Conservation (phyloP, 2,797 vertebrate genomes). For the Mormyrops boulengeri region DNA sequence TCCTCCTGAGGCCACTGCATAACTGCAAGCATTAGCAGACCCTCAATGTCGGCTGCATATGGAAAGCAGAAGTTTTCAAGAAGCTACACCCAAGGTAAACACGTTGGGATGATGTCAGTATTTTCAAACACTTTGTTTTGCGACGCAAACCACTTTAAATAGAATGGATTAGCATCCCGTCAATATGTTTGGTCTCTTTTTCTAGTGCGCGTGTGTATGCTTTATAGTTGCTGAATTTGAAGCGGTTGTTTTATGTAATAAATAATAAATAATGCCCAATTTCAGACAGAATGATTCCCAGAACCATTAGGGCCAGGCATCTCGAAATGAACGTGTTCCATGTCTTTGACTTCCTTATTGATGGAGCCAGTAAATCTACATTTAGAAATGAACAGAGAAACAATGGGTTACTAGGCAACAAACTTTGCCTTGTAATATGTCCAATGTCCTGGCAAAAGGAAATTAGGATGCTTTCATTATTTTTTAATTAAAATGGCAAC, state of each 20-base stretch:
- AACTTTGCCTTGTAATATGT: conserved; percentile 44
- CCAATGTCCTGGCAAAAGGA: conserved; percentile 51
- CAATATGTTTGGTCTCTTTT: neutral
- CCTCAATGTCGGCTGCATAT: neutral
- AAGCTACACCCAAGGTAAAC: neutral
- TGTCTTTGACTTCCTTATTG: conserved; percentile 47
- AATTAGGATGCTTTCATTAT: conserved; percentile 59
- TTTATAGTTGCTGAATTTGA: neutral
- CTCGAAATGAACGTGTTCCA: conserved; percentile 29
- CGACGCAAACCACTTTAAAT: neutral
- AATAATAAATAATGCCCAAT: conserved; percentile 12
- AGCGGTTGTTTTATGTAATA: conserved; percentile 21
- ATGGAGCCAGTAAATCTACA: conserved; percentile 49
- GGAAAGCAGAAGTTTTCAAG: neutral
- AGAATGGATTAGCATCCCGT: conserved; percentile 8
- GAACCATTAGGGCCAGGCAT: conserved; percentile 46
- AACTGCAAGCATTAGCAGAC: neutral
- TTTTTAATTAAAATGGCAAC: conserved; percentile 54
- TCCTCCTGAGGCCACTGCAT: neutral
- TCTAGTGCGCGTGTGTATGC: neutral
- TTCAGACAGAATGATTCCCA: conserved; percentile 17
- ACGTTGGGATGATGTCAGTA: neutral
- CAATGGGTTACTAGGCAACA: conserved; percentile 55
- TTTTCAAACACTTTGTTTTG: neutral
- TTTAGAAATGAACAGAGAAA: conserved; percentile 49